phyloP scores from a whole-genome alignment of 2,797 vertebrate genomes.

The Sciaenops ocellatus region DNA sequence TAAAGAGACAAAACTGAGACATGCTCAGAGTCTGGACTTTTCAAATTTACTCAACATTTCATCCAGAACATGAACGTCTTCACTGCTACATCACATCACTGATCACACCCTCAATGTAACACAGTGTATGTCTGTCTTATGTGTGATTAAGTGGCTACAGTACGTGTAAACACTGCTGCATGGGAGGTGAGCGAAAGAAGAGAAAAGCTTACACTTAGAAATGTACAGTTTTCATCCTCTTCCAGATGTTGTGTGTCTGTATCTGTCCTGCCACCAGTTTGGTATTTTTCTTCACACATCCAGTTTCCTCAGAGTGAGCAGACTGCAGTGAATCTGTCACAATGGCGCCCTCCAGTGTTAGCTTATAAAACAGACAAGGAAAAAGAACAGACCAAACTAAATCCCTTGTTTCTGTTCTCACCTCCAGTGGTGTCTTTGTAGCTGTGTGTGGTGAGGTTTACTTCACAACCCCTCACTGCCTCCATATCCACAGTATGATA shows the following conservation, averaged over 20 bases:
- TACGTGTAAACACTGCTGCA: too few species aligned
- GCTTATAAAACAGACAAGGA: constrained; percentile 82
- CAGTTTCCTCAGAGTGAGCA: constrained; percentile 44
- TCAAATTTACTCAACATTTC: too few species aligned
- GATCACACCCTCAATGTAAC: too few species aligned
- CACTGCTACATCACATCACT: too few species aligned
- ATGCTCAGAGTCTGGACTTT: too few species aligned
- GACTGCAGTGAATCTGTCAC: constrained; percentile 46
- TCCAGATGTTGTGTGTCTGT: constrained; percentile 65
- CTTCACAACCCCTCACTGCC: constrained; percentile 43
- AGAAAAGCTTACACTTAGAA: constrained; percentile 83
- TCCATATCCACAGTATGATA: constrained; percentile 40
- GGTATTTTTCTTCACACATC: constrained; percentile 44
- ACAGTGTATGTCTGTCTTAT: too few species aligned
- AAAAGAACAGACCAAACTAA: constrained; percentile 67
- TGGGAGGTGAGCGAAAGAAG: too few species aligned
- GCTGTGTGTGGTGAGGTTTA: constrained; percentile 39
- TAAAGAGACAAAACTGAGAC: too few species aligned
- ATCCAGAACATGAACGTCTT: too few species aligned
- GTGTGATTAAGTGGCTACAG: too few species aligned
- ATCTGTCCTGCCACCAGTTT: constrained; percentile 58
- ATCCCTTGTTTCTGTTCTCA: constrained; percentile 45
- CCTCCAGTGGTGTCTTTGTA: constrained; percentile 37
- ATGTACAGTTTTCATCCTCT: constrained; percentile 85
- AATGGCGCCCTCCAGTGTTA: constrained; percentile 78